phyloP scores from a whole-genome alignment of 1,140 invertebrate species.

The Thaumatotibia leucotreta region DNA sequence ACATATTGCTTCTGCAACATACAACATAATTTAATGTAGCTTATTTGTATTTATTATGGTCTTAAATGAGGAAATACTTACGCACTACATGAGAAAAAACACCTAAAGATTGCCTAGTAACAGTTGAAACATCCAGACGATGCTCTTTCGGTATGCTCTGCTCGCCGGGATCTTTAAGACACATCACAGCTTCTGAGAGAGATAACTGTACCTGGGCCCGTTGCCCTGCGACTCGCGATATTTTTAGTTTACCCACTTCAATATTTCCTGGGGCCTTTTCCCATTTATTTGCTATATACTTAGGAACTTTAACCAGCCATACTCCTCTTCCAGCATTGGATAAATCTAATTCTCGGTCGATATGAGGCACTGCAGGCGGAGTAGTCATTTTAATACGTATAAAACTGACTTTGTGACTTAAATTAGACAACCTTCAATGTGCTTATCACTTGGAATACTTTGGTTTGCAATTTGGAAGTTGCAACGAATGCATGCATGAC shows the following conservation, averaged over 20 bases:
- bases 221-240: slow-evolving; percentile 76
- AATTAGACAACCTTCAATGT: no score
- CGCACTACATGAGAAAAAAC: slow-evolving; percentile 90
- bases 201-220: slow-evolving; percentile 78
- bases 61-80: slow-evolving; percentile 63
- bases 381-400: slow-evolving; percentile 46
- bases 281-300: slow-evolving; percentile 96
- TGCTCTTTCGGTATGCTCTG: slow-evolving; percentile 92
- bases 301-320: slow-evolving; percentile 98
- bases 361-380: slow-evolving; percentile 63
- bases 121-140: slow-evolving; percentile 91
- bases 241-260: slow-evolving; percentile 78
- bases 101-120: slow-evolving; percentile 91
- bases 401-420: no score
- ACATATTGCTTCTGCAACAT: no score
- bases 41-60: background rate
- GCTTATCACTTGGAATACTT: no score
- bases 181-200: slow-evolving; percentile 79
- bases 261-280: slow-evolving; percentile 85
- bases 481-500: no score
- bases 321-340: slow-evolving; percentile 92
- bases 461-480: no score
- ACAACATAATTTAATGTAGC: no score
- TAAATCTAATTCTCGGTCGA: slow-evolving; percentile 88
- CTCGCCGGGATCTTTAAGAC: slow-evolving; percentile 82